Evolutionary conservation across 2,113 vertebrate genomes (phyloP), one percentile per base, ranked within the genome.

Genomic region (Oenanthe melanoleuca): DNA sequence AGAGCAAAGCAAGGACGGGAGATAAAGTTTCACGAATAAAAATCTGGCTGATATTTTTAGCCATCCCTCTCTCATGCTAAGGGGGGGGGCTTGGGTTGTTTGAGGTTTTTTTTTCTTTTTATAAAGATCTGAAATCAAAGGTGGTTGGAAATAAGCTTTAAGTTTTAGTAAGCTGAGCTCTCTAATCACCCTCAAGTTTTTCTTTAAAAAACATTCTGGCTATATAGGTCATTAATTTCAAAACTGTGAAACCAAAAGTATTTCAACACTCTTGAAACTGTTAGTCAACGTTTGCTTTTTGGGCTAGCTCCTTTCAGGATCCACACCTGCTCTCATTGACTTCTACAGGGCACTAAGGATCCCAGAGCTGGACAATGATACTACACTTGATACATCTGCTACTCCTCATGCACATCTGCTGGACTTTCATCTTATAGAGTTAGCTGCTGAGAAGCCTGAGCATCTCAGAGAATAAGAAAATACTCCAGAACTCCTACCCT

Each of bases 11-110:
- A 91, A 97, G 72, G 92, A 80, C 88, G 56, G 59, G 87, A 67
- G 73, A 93, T 97, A 93, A 57, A 92, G 93, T 95, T 97, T 96
- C 87, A 88, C 0, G 14, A 96, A 94, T 66, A 91, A 96, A 96
- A 97, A 90, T 55, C 22, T 47, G 45, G 65, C 25, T 82, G 95
- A 49, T 97, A 97, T 96, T 92, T 97, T 96, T 96, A 97, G 90
- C 86, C 6, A 19, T 29, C 69, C 73, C 45, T 74, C 63, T 12
- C 53, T 69, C n/a, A 21, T 66, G 38, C 26, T 66, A 24, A 22
- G 3, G 5, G 4, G 9, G 5, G 16, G 20, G 34, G 5, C n/a
- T 47, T 77, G 28, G 3, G 6, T 57, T 55, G 44, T 45, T 21
- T 45, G 44, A 45, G 19, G 44, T 5, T 26, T 31, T 29, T 16